Percentiles rank a stretch among this genome's conserved stretches.
These are phyloP conservation scores for Azorinus chamasolen DNA, from an alignment of 2,888 invertebrate genomes.

Conservation along the genomic window DNA sequence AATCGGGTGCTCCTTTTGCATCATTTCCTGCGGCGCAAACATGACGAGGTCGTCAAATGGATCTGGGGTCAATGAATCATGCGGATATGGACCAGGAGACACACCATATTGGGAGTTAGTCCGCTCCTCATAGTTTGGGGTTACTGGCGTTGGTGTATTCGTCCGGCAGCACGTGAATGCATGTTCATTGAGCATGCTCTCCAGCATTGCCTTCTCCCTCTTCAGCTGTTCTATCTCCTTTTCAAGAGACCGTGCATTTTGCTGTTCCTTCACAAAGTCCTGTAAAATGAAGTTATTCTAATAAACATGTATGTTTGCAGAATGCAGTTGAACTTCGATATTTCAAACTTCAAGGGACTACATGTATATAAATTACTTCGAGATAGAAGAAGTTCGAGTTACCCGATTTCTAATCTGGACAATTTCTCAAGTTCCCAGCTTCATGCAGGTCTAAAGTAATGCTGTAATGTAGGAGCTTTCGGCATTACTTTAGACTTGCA, in stretches of 20 bases:
- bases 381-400: too few relatives aligned
- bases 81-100: slow-evolving; percentile 7
- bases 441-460: too few relatives aligned
- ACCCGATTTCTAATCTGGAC: too few relatives aligned
- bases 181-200: slow-evolving; percentile 43
- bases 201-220: slow-evolving; percentile 38
- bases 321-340: too few relatives aligned
- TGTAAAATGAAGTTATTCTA: slow-evolving; percentile 15
- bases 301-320: too few relatives aligned
- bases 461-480: too few relatives aligned
- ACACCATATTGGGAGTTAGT: slow-evolving; percentile 25
- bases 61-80: slow-evolving; percentile 7
- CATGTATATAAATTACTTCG: too few relatives aligned
- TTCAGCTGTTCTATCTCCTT: slow-evolving; percentile 32
- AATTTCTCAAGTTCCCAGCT: too few relatives aligned
- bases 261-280: slow-evolving; percentile 48
- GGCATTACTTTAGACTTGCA: too few relatives aligned
- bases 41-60: slow-evolving; percentile 34
- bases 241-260: slow-evolving; percentile 19
- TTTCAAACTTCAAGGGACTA: too few relatives aligned
- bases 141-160: slow-evolving; percentile 17
- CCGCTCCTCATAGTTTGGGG: slow-evolving; percentile 30
- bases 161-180: slow-evolving; percentile 21
- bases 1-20: slow-evolving; percentile 8
- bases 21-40: not conserved